Conservation (phyloP, 1,140 invertebrate species). For the Aphelinus atriplicis region DNA sequence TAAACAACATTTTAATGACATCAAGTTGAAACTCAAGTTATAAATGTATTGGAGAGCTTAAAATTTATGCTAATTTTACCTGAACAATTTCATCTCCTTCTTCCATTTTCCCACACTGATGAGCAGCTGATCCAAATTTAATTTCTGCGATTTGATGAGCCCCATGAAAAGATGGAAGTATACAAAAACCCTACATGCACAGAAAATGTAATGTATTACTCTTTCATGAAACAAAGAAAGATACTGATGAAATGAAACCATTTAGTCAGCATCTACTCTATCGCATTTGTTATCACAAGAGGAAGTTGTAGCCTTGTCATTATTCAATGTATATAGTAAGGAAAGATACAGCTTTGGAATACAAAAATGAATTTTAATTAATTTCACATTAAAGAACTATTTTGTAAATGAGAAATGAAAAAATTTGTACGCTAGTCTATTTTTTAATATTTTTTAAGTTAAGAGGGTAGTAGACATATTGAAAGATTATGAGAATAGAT, state of each 20-base stretch:
- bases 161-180: constrained; percentile 85
- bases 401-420: too few relatives aligned
- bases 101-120: constrained; percentile 89
- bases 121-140: constrained; percentile 84
- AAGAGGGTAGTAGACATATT: too few relatives aligned
- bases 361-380: neutral
- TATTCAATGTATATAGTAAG: constrained; percentile 7
- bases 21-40: too few relatives aligned
- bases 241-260: constrained; percentile 15
- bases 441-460: too few relatives aligned
- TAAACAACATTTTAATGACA: too few relatives aligned
- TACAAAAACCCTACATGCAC: constrained; percentile 76
- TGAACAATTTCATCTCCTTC: constrained; percentile 94
- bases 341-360: neutral
- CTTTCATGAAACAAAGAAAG: constrained; percentile 2
- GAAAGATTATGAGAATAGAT: too few relatives aligned
- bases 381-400: neutral
- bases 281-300: constrained; percentile 31
- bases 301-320: constrained; percentile 23
- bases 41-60: too few relatives aligned
- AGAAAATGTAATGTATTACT: constrained; percentile 37
- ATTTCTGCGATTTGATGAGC: constrained; percentile 88
- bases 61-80: constrained; percentile 60
- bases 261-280: constrained; percentile 5
- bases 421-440: too few relatives aligned